Evolutionary conservation across 2,888 invertebrate species (phyloP).

Genomic region (Aleiodes leptofemur): DNA sequence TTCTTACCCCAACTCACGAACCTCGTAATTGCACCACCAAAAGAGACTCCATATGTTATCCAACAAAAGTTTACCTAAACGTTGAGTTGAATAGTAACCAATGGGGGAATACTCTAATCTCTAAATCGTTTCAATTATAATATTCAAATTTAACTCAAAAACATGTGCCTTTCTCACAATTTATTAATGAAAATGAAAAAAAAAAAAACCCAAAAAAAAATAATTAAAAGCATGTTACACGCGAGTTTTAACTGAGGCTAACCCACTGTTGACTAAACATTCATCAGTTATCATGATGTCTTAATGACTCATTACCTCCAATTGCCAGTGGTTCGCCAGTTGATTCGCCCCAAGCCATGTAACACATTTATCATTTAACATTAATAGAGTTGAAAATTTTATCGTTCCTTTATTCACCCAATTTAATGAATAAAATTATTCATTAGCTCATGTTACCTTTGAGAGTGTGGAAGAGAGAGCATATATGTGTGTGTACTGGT

Average conservation of each 20-base stretch:
- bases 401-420: no score
- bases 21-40: slow-evolving; percentile 22
- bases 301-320: slow-evolving; percentile 66
- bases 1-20: slow-evolving; percentile 27
- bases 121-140: slow-evolving; percentile 65
- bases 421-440: no score
- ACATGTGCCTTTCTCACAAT: slow-evolving; percentile 63
- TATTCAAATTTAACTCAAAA: slow-evolving; percentile 68
- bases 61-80: slow-evolving; percentile 55
- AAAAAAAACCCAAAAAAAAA: no score
- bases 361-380: no score
- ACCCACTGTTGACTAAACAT: slow-evolving; percentile 71
- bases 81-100: slow-evolving; percentile 27
- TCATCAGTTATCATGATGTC: slow-evolving; percentile 67
- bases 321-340: background rate
- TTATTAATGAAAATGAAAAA: slow-evolving; percentile 34
- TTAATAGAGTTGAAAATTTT: no score
- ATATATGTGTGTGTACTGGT: background rate
- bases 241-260: background rate
- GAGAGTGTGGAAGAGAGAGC: no score
- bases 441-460: no score
- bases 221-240: slow-evolving; percentile 32
- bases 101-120: slow-evolving; percentile 3
- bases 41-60: slow-evolving; percentile 66
- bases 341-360: no score